A percentile compares a stretch with the other conserved stretches of the same genome.
phyloP scores from a whole-genome alignment of 1,140 invertebrate species.

The Aphelinus certus region DNA sequence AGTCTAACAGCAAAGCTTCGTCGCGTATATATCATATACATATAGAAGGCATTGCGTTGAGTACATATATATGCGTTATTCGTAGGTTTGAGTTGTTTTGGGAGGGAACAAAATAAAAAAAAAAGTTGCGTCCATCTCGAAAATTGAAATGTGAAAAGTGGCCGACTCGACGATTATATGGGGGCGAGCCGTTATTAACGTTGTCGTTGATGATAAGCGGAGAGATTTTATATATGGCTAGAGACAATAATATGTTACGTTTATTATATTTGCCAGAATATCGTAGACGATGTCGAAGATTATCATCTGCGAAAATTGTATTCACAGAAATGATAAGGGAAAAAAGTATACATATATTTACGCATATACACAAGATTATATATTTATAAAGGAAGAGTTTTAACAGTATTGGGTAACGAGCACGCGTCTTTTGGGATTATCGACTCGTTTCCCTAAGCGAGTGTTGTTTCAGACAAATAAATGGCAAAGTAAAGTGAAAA shows the following conservation, averaged over 20 bases:
- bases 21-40: too few species aligned
- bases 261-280: slow-evolving; percentile 39
- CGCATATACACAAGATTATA: slow-evolving; percentile 29
- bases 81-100: too few species aligned
- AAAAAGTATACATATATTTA: slow-evolving; percentile 42
- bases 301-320: slow-evolving; percentile 10
- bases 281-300: slow-evolving; percentile 26
- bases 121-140: too few species aligned
- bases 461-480: not conserved
- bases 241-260: slow-evolving; percentile 57
- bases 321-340: slow-evolving; percentile 11
- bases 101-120: too few species aligned
- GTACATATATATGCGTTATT: too few species aligned
- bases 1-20: too few species aligned
- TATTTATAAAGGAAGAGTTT: slow-evolving; percentile 15
- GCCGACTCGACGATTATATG: too few species aligned
- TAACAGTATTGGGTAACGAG: not conserved
- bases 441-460: slow-evolving; percentile 14
- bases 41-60: too few species aligned
- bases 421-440: slow-evolving; percentile 1
- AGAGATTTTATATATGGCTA: slow-evolving; percentile 50
- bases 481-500: slow-evolving; percentile 6
- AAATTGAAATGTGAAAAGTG: too few species aligned
- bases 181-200: slow-evolving; percentile 37
- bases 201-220: slow-evolving; percentile 39